These are phyloP conservation scores for Drosophila demipolita DNA, from an alignment of 2,888 invertebrate species.

Conservation along the genomic window DNA sequence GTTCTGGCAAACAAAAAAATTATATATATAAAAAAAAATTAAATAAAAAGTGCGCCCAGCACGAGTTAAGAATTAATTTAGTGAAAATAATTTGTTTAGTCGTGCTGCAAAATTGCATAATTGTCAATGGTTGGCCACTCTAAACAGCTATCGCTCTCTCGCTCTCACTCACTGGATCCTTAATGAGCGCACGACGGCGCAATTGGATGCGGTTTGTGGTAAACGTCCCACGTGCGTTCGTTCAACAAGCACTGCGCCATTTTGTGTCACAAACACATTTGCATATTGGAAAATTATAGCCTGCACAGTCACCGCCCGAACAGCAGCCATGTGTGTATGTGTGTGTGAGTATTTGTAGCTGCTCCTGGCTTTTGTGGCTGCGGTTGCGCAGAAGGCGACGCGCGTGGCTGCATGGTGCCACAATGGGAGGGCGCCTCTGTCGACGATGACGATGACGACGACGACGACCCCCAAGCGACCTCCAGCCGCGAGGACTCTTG, in stretches of 20 bases:
- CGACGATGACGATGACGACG: slow-evolving; percentile 65
- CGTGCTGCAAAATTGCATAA: slow-evolving; percentile 78
- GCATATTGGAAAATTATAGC: slow-evolving; percentile 79
- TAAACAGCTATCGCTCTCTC: slow-evolving; percentile 21
- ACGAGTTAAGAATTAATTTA: slow-evolving; percentile 83
- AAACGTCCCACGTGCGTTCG: slow-evolving; percentile 48
- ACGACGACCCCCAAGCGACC: slow-evolving; percentile 67
- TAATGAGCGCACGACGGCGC: slow-evolving; percentile 53
- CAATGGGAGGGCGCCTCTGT: slow-evolving; percentile 83
- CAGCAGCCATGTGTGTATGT: slow-evolving; percentile 17
- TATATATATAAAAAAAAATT: not conserved
- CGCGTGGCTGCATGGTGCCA: slow-evolving; percentile 84
- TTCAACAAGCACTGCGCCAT: slow-evolving; percentile 65
- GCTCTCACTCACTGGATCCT: slow-evolving; percentile 17
- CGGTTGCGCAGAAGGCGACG: slow-evolving; percentile 78
- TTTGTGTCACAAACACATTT: slow-evolving; percentile 74
- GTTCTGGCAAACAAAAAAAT: slow-evolving; percentile 11
- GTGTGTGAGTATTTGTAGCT: slow-evolving; percentile 24
- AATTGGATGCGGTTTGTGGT: slow-evolving; percentile 35
- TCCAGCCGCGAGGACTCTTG: slow-evolving; percentile 78
- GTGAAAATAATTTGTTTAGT: slow-evolving; percentile 81
- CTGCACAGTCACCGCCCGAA: slow-evolving; percentile 43
- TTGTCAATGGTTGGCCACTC: slow-evolving; percentile 65
- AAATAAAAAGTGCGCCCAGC: slow-evolving; percentile 77
- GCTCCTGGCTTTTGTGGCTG: slow-evolving; percentile 71